Base-by-base conservation (phyloP, 2,888 invertebrate species). In the Drosophila cracens region DNA sequence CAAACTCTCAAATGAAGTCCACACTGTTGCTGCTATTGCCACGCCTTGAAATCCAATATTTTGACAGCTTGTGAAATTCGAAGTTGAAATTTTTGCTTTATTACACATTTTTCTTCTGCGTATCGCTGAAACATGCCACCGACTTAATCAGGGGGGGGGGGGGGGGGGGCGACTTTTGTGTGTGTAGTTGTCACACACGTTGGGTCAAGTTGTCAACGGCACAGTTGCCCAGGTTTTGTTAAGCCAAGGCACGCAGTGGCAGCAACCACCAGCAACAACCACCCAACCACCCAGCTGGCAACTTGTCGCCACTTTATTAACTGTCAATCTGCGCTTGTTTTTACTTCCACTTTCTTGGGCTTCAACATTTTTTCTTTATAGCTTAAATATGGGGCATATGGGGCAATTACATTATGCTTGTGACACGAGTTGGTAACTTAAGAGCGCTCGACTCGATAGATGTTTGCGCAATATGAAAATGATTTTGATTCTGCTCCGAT, bases 121-220 rank as follows among this genome's bases (percentile, higher is more conserved):
- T 34, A 13, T n/a, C 21, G 76, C 48, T 29, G 29, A 64, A 79
- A 79, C 61, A 73, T 79, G 64, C 46, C 38, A 25, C 11, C 21
- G 46, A 21, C 25, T 34, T 34, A 31, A 16, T 21, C 27, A 25
- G 10, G 29, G 4, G 27, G 6, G 16, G 11, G 8, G 18, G 6
- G 31, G 6, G 21, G 13, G 8, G n/a, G 6, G 31, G 31, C 33
- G 13, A 16, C 13, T 2, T 33, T 33, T n/a, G 21, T 34, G 34
- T 34, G 34, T 31, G 10, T 70, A 75, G 74, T 84, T 87, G 84
- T 87, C 87, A 70, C 75, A 77, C 64, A 77, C 82, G 87, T 82
- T 77, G 90, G 88, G 90, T 86, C 88, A 87, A 89, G 90, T 87
- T 87, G 90, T 87, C 90, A 89, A 74, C 78, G 78, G 38, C 79